Evolutionary conservation across 2,797 vertebrate genomes (phyloP).

Genomic region (Triplophysa yarkandensis): DNA sequence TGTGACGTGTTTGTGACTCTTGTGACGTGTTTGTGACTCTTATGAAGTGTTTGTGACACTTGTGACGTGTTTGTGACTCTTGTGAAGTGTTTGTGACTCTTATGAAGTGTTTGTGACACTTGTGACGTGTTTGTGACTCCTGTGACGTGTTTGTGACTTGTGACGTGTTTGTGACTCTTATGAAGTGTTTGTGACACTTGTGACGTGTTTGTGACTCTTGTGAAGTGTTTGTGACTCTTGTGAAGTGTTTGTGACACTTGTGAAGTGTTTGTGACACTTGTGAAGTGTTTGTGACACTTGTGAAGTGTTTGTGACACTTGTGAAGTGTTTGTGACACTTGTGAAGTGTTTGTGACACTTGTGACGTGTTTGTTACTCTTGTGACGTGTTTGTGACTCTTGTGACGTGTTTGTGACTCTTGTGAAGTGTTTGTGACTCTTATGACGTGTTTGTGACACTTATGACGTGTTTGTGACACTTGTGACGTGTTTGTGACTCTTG

Average conservation of each 20-base stretch:
- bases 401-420: constrained; percentile 58
- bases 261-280: constrained; percentile 59
- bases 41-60: no score
- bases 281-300: neutral
- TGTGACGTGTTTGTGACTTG: neutral
- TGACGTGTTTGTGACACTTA: constrained; percentile 81
- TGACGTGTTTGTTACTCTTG: neutral
- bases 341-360: no score
- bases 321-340: no score
- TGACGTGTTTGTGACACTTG: no score
- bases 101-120: constrained; percentile 73
- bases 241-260: constrained; percentile 81
- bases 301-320: constrained; percentile 81
- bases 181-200: constrained; percentile 81
- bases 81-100: constrained; percentile 82
- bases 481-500: no score
- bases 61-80: neutral
- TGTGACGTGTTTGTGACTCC: neutral
- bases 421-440: neutral
- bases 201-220: constrained; percentile 58
- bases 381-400: constrained; percentile 81
- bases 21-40: no score
- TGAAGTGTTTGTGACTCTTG: neutral
- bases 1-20: constrained; percentile 74
- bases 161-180: neutral